Evolutionary conservation across 2,113 vertebrate genomes (phyloP).

Genomic region (Zapus hudsonius): DNA sequence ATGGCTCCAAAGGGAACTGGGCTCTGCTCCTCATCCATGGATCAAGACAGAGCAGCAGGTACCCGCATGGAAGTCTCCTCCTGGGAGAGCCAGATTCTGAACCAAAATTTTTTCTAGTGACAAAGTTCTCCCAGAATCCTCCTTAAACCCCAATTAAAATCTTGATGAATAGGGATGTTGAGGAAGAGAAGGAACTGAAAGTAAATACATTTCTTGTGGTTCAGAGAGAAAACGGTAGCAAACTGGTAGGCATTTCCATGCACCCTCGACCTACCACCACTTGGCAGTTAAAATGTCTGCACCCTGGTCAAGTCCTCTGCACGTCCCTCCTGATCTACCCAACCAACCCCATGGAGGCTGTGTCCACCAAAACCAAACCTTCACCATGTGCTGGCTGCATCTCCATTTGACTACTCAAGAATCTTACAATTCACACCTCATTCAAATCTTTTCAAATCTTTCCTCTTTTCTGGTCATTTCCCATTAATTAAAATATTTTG

Average conservation of each 20-base stretch:
- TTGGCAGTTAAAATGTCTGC: background rate
- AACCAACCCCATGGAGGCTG: background rate
- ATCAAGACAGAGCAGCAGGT: background rate
- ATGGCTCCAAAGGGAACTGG: background rate
- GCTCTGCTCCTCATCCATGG: background rate
- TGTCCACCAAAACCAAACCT: background rate
- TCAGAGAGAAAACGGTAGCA: background rate
- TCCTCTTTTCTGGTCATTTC: slow-evolving; percentile 7
- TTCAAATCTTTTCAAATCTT: background rate
- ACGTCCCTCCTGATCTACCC: background rate
- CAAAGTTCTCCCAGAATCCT: background rate
- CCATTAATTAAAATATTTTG: background rate
- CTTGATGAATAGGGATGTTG: background rate
- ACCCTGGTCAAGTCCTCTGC: background rate
- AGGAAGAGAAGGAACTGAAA: background rate
- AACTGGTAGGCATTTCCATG: background rate
- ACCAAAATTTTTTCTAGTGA: background rate
- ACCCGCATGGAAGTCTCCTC: too few species aligned
- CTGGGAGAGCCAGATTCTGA: background rate
- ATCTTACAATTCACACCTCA: background rate
- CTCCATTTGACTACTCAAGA: background rate
- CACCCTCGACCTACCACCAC: background rate
- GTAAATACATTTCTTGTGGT: background rate
- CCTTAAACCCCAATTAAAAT: background rate
- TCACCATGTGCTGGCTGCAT: background rate